Percentiles rank a stretch among this genome's conserved stretches.
These are phyloP conservation scores for Barypeithes pellucidus DNA, from an alignment of 2,888 invertebrate species.

Conservation along the genomic window DNA sequence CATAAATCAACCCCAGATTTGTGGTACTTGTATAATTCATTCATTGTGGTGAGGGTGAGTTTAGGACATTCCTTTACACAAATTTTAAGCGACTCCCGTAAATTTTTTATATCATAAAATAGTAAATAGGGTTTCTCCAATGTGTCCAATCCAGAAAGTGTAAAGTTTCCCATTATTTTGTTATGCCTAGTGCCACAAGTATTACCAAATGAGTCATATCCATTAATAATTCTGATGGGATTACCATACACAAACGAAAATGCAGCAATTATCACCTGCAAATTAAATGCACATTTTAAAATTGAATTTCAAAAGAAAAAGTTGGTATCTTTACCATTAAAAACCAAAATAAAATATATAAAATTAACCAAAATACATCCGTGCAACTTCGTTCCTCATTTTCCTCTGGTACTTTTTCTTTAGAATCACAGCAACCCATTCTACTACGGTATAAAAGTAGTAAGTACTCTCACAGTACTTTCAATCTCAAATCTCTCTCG, in stretches of 20 bases:
- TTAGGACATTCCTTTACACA: slow-evolving; percentile 93
- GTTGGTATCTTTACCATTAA: slow-evolving; percentile 78
- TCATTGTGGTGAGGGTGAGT: slow-evolving; percentile 75
- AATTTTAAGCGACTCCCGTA: slow-evolving; percentile 86
- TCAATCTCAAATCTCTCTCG: too few relatives aligned
- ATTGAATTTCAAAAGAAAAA: slow-evolving; percentile 9
- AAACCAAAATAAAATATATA: slow-evolving; percentile 87
- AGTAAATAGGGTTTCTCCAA: slow-evolving; percentile 85
- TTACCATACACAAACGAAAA: slow-evolving; percentile 93
- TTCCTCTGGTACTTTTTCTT: slow-evolving; percentile 69
- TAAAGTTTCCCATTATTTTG: slow-evolving; percentile 81
- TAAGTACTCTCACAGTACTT: too few relatives aligned
- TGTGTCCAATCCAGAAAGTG: slow-evolving; percentile 87
- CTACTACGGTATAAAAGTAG: too few relatives aligned
- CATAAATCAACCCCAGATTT: slow-evolving; percentile 85
- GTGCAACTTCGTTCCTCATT: slow-evolving; percentile 81
- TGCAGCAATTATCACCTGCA: slow-evolving; percentile 85
- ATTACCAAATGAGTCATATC: slow-evolving; percentile 95
- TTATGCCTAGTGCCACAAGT: slow-evolving; percentile 91
- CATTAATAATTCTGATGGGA: slow-evolving; percentile 89
- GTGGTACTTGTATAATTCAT: slow-evolving; percentile 83
- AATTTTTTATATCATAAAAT: slow-evolving; percentile 86
- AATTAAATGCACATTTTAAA: background rate
- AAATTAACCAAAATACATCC: slow-evolving; percentile 85
- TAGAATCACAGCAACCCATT: slow-evolving; percentile 82